Percentiles rank a stretch among this genome's conserved stretches.
Evolutionary conservation across 2,888 invertebrate genomes (phyloP).

Genomic region (Caenorhabditis sp.): DNA sequence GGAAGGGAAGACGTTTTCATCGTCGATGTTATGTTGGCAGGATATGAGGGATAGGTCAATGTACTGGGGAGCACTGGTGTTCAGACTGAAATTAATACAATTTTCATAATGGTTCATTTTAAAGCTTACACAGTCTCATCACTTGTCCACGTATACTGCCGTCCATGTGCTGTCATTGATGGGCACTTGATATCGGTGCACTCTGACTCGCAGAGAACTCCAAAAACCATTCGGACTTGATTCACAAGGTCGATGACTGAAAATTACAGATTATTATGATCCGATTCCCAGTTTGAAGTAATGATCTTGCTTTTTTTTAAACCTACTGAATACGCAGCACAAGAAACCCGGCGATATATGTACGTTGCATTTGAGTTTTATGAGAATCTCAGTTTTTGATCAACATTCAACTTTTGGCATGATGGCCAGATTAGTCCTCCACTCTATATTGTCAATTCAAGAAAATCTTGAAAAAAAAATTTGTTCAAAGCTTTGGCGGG

Average conservation of each 20-base stretch:
- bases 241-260: slow-evolving; percentile 66
- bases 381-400: too few species aligned
- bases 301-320: too few species aligned
- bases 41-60: slow-evolving; percentile 99
- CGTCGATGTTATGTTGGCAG: slow-evolving; percentile 99
- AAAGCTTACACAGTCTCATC: slow-evolving; percentile 90
- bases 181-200: slow-evolving; percentile 94
- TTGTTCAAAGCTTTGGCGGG: too few species aligned
- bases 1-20: slow-evolving; percentile 90
- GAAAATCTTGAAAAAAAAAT: too few species aligned
- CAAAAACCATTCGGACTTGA: slow-evolving; percentile 99
- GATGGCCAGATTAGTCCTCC: too few species aligned
- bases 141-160: slow-evolving; percentile 99
- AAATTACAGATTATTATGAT: slow-evolving; percentile 14
- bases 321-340: too few species aligned
- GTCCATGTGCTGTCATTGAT: slow-evolving; percentile 95
- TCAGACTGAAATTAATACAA: slow-evolving; percentile 46
- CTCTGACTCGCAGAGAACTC: slow-evolving; percentile 93
- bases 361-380: too few species aligned
- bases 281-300: too few species aligned
- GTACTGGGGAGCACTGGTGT: slow-evolving; percentile 86
- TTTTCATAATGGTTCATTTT: background rate
- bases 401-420: too few species aligned
- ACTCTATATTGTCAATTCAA: too few species aligned
- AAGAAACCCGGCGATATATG: too few species aligned